Base-by-base conservation (phyloP, 2,888 invertebrate species). In the Tromatobia lineatoria region DNA sequence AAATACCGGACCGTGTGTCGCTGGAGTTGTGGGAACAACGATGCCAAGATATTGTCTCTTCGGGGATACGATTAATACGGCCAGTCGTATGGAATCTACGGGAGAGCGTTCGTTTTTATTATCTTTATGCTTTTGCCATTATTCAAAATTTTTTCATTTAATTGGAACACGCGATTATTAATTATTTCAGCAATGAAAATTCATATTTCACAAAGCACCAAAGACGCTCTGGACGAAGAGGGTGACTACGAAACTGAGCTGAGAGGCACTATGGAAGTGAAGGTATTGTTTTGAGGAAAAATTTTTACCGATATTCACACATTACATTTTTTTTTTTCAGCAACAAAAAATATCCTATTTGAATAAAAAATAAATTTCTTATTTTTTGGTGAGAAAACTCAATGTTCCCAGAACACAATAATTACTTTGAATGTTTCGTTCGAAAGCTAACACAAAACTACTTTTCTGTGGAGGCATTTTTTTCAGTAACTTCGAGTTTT, bases 21-120 rank as follows among this genome's bases (percentile, higher is more conserved):
- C 97, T 0, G 98, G 98, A 1, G 97, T 98, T 71, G 97, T 98
- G 0, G 98, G 98, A 38, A 96, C 96, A 38, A 97, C 97, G 93
- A 97, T 97, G 97, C 97, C 97, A 0, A 94, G 98, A 25, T 98
- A 98, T 92, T 98, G 98, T 90, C 94, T 98, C 0, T 98, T 97
- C 91, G 98, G 98, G 0, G 98, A 98, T 90, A 98, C 98, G 0
- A 97, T 98, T 20, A 98, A 98, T 91, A 97, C 97, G 0, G 97
- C 97, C 0, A 97, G 97, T 52, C 94, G 98, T 69, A 98, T 98
- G 97, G 97, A 98, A 92, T 97, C 97, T 50, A 97, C 97, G 0
- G 97, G 97, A 7, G 97, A 97, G 95, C 96, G 96, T 96, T 90
- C 47, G 76, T 64, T 59, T 1, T n/a, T n/a, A n/a, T n/a, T 4